Evolutionary conservation across 30 jellyfish, hydroid and myxozoan species (phyloP), one percentile per base, ranked within the genome.

Genomic region (Catostylus mosaicus): DNA sequence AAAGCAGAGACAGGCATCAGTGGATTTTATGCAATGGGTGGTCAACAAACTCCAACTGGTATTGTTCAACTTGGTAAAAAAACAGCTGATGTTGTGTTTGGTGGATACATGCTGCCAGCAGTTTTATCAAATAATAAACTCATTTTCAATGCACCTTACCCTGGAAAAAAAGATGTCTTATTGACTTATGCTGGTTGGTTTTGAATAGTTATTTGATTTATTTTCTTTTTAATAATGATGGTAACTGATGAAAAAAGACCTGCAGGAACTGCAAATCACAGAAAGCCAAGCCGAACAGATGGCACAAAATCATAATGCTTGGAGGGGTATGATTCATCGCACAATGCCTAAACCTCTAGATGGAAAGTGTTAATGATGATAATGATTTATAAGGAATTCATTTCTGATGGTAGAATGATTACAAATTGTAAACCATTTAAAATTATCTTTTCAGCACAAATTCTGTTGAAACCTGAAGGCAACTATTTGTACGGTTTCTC

Each of bases 141-240:
- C 2, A 45, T 77, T 22, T 77, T 77, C 67, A 77, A 77, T 77
- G 88, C 88, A 1, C 88, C 88, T 1, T 56, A 26, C 27, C 88
- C 88, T 18, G 69, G 75, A 3, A 37, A 34, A 38, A 77, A 77
- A 60, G 47, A 40, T 23, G 37, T 77, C 1, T 33, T 30, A 26
- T 33, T 77, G 32, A 77, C 88, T n/a, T 77, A 77, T 31, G 45
- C 88, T 20, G 88, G 88, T 77, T n/a, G n/a, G n/a, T n/a, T n/a
- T n/a, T n/a, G n/a, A n/a, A n/a, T n/a, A n/a, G n/a, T n/a, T n/a
- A n/a, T n/a, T n/a, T n/a, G n/a, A n/a, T n/a, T n/a, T n/a, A n/a
- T n/a, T n/a, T n/a, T n/a, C n/a, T n/a, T n/a, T n/a, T n/a, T n/a
- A n/a, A n/a, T n/a, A n/a, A n/a, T n/a, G n/a, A n/a, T n/a, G n/a